phyloP scores from a whole-genome alignment of 2,797 vertebrate genomes.

The Leptodactylus fallax region DNA sequence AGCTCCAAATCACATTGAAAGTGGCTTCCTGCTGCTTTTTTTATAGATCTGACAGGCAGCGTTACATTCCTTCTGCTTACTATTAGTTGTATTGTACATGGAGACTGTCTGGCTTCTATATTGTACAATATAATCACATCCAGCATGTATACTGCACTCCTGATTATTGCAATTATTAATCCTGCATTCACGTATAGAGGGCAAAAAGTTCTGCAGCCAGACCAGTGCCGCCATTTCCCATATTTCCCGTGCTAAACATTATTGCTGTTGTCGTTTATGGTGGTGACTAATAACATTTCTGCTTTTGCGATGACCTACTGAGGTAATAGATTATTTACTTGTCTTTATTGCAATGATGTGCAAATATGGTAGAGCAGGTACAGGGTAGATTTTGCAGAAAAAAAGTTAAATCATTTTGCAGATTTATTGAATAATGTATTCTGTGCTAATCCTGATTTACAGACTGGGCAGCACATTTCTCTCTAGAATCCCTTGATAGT shows the following conservation, averaged over 20 bases:
- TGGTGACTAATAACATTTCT: background rate
- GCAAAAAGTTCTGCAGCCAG: background rate
- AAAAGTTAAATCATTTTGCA: too few species aligned
- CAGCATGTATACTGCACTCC: background rate
- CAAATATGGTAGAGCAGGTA: background rate
- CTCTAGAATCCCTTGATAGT: too few species aligned
- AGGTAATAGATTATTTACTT: background rate
- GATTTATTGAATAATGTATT: too few species aligned
- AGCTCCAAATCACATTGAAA: constrained; percentile 26
- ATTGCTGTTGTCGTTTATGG: background rate
- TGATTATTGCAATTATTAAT: background rate
- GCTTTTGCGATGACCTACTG: background rate
- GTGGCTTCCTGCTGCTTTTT: constrained; percentile 37
- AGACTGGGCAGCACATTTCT: too few species aligned
- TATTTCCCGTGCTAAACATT: background rate
- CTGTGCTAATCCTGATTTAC: too few species aligned
- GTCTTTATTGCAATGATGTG: background rate
- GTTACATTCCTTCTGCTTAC: background rate
- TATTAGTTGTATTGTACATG: background rate
- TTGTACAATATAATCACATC: constrained; percentile 23
- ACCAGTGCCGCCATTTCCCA: background rate
- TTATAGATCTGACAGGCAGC: background rate
- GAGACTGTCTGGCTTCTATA: background rate
- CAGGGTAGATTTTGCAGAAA: too few species aligned
- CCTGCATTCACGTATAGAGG: background rate